phyloP scores from a whole-genome alignment of 2,888 invertebrate species.

The Mesoligia furuncula region DNA sequence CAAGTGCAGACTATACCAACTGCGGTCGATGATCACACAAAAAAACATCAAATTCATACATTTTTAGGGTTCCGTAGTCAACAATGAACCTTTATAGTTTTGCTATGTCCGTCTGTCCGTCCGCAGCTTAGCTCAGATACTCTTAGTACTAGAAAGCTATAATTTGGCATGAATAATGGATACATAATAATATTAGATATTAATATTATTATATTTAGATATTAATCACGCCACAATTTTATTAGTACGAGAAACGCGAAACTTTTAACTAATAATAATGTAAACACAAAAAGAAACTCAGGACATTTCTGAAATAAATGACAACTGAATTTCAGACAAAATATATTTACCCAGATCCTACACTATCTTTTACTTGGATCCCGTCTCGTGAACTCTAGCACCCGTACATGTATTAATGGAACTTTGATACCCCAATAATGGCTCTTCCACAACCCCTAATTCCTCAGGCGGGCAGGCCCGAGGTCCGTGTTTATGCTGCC shows the following conservation, averaged over 20 bases:
- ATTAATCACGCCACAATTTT: too few relatives aligned
- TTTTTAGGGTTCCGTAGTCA: too few relatives aligned
- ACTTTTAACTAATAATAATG: background rate
- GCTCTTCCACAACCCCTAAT: constrained; percentile 52
- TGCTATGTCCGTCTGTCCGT: too few relatives aligned
- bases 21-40: too few relatives aligned
- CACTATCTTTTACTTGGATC: background rate
- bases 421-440: constrained; percentile 20
- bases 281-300: background rate
- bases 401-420: background rate
- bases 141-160: too few relatives aligned
- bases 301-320: background rate
- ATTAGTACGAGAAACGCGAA: background rate
- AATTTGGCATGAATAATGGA: too few relatives aligned
- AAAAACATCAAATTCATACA: too few relatives aligned
- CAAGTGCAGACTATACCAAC: too few relatives aligned
- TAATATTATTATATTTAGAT: too few relatives aligned
- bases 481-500: constrained; percentile 72
- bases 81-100: too few relatives aligned
- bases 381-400: background rate
- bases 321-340: background rate
- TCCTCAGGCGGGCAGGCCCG: constrained; percentile 46
- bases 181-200: too few relatives aligned
- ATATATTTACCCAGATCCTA: background rate
- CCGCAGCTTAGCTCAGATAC: too few relatives aligned